Evolutionary conservation across 2,888 invertebrate genomes (phyloP), one percentile per base, ranked within the genome.

Genomic region (Caenorhabditis sp.): DNA sequence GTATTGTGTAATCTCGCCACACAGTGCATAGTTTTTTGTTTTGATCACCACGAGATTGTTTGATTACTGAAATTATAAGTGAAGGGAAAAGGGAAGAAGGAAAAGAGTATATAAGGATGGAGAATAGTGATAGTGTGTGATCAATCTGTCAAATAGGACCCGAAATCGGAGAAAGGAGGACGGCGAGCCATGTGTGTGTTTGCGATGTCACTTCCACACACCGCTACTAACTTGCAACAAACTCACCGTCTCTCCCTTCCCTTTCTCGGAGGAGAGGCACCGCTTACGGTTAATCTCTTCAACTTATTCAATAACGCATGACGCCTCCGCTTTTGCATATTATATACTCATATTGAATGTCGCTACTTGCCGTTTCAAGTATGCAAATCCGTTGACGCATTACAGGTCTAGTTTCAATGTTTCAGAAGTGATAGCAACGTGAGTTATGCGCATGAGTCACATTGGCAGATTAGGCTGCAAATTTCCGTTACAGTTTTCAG

Each of bases 1-100:
- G 56, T 77, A 59, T 77, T 77, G 52, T 77, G 71, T 35, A 77
- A 63, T 48, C 63, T 59, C 30, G 77, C 68, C 48, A 77, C 77
- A 50, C 77, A 77, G 43, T 77, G 71, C 77, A 77, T 65, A 17
- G 2, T 71, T 22, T 15, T 59, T 8, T 59, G 53, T 70, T 61
- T 70, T 70, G 71, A 62, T 62, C 71, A 71, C 71, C 71, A 55
- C 71, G 56, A 24, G 45, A n/a, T 71, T 70, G 71, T 71, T 71
- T 71, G 71, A 71, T 71, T 55, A 32, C 71, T 71, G 37, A 11
- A 70, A 53, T 32, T 17, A 55, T 26, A 1, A 30, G 15, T 20
- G n/a, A 58, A 30, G 27, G 55, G 41, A 52, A 53, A 24, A 7
- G 26, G 11, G 32, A 37, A 46, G 41, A 37, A 58, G 30, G 15